phyloP scores from a whole-genome alignment of 2,797 vertebrate species.

The Hirundo rustica region DNA sequence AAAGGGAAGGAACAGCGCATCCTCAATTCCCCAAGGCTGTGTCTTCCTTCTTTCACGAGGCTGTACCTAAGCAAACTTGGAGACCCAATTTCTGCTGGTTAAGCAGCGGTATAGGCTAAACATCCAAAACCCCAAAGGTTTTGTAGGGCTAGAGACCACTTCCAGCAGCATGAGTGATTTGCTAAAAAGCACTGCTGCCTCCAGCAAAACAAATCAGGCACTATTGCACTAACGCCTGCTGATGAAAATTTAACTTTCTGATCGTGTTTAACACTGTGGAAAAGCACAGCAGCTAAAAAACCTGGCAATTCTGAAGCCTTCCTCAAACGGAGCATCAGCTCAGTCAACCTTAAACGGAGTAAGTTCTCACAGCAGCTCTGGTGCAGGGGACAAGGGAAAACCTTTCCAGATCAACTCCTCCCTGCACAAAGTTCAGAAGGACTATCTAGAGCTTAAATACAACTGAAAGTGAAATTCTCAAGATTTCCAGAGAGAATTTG shows the following conservation, averaged over 20 bases:
- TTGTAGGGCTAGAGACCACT: neutral
- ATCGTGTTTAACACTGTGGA: neutral
- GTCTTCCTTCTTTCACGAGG: neutral
- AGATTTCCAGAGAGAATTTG: neutral
- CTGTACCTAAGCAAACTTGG: fast-evolving
- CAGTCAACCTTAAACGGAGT: neutral
- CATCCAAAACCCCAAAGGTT: neutral
- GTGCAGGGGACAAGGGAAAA: neutral
- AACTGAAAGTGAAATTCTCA: neutral
- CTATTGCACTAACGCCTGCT: neutral
- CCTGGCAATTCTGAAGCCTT: neutral
- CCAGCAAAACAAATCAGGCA: neutral
- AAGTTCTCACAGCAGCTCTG: neutral
- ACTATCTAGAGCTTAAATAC: neutral
- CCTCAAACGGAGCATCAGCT: neutral
- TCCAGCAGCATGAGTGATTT: neutral
- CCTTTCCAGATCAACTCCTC: neutral
- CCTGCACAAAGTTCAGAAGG: neutral
- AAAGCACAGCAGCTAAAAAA: neutral
- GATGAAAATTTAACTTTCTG: neutral
- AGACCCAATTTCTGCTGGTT: neutral
- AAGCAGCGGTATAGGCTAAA: neutral
- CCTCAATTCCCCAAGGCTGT: neutral
- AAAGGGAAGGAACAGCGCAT: fast-evolving
- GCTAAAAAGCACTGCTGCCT: neutral